Base-by-base conservation (phyloP, 2,113 vertebrate species). In the Lates calcarifer region DNA sequence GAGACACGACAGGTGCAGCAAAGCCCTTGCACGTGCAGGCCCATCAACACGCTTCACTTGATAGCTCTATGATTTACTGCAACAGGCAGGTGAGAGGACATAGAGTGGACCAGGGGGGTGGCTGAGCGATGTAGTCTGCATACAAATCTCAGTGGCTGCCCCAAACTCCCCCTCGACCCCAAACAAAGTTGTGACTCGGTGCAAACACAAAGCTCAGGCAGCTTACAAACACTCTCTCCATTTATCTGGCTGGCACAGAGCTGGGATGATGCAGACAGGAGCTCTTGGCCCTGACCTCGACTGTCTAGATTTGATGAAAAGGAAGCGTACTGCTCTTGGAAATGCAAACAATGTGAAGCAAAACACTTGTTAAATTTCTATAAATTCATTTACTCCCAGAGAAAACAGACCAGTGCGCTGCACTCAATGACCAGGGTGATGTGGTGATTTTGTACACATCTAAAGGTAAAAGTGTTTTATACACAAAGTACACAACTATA, bases 51-150 rank as follows among this genome's bases (percentile, higher is more conserved):
- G 96, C 80, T 92, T 93, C 92, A 95, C 95, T 97, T 97, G 96
- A 97, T 96, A 84, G 94, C 93, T 95, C 95, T 93, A 87, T 96
- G 96, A 97, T 97, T 97, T 96, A 97, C 95, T 96, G 96, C 95
- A 95, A 93, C 95, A 95, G 96, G 97, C 97, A 99, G 97, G 97
- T 99, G 97, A 99, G 95, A 93, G 95, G 93, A 96, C 92, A 97
- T 91, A 96, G 95, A 95, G 95, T 94, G 89, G 95, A 94, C 94
- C 85, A 84, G 92, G 91, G 89, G 70, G 86, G 81, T 14, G 84
- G 26, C 43, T 39, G 18, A 75, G 92, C 91, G 94, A 95, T 93
- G 94, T 93, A 90, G 96, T 93, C 95, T 96, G 96, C 95, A 96
- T 94, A 96, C 94, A 97, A 96, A 97, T 95, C 94, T 90, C 43